Evolutionary conservation across 23 tunicate species (phyloP).

Genomic region (Corella eumyota): DNA sequence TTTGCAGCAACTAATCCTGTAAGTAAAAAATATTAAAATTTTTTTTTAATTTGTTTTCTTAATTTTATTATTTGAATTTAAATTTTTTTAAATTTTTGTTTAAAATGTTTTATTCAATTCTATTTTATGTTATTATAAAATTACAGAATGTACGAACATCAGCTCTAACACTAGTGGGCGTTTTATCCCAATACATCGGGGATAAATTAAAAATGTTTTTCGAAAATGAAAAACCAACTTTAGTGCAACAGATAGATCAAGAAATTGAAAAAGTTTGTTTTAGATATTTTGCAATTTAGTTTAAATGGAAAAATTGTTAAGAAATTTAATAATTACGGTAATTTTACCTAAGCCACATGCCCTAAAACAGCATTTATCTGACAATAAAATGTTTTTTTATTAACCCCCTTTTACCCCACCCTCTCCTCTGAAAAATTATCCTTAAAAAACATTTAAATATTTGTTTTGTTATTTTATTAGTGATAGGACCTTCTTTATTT

Average conservation of each 20-base stretch:
- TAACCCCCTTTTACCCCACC: too few relatives aligned
- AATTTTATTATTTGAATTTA: not conserved
- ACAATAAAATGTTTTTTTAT: too few relatives aligned
- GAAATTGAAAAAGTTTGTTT: constrained; percentile 63
- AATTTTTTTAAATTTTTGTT: not conserved
- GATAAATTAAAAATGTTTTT: constrained; percentile 66
- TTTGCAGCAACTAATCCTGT: constrained; percentile 83
- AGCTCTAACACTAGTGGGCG: constrained; percentile 40
- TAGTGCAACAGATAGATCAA: constrained; percentile 79
- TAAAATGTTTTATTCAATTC: too few relatives aligned
- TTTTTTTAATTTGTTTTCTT: not conserved
- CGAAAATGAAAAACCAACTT: constrained; percentile 71
- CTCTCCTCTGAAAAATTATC: too few relatives aligned
- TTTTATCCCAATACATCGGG: constrained; percentile 56
- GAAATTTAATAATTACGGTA: too few relatives aligned
- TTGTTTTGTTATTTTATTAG: too few relatives aligned
- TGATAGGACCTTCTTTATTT: too few relatives aligned
- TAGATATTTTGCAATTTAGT: not conserved
- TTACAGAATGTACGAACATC: constrained; percentile 55
- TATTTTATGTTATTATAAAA: too few relatives aligned
- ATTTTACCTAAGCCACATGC: too few relatives aligned
- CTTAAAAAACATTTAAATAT: too few relatives aligned
- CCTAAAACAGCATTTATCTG: too few relatives aligned
- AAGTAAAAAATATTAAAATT: not conserved
- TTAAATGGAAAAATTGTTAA: not conserved